Evolutionary conservation across 2,113 vertebrate species (phyloP).

Genomic region (Clarias batrachus): DNA sequence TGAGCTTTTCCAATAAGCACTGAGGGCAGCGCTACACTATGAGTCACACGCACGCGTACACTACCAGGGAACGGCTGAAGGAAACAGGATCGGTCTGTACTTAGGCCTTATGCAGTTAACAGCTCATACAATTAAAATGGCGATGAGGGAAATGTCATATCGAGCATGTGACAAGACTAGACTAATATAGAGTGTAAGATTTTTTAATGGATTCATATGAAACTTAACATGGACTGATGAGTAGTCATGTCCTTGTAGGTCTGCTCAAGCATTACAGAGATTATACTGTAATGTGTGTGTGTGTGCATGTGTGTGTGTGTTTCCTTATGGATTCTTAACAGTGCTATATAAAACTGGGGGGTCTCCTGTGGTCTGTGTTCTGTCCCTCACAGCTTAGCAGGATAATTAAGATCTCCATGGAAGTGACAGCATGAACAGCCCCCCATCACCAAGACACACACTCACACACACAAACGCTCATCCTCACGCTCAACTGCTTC

Average conservation of each 20-base stretch:
- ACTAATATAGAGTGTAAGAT: neutral
- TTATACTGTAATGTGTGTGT: neutral
- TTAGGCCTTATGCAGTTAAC: conserved; percentile 16
- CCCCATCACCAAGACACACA: conserved; percentile 55
- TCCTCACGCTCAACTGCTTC: conserved; percentile 69
- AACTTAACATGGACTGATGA: conserved; percentile 10
- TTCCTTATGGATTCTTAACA: conserved; percentile 20
- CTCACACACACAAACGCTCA: conserved; percentile 20
- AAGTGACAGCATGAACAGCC: conserved; percentile 68
- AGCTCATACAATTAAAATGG: conserved; percentile 40
- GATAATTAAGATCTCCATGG: conserved; percentile 73
- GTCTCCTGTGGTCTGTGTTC: conserved; percentile 47
- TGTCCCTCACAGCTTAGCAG: conserved; percentile 60
- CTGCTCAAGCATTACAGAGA: conserved; percentile 3
- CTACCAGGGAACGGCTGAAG: conserved; percentile 14
- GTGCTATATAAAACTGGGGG: conserved; percentile 55
- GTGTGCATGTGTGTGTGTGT: conserved; percentile 27
- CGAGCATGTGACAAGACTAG: neutral
- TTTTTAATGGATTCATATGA: neutral
- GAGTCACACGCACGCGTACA: conserved; percentile 27
- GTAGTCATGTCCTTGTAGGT: neutral
- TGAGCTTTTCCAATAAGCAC: conserved; percentile 49
- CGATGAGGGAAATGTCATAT: conserved; percentile 10
- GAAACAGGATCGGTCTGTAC: neutral
- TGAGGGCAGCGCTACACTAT: conserved; percentile 40